phyloP scores from a whole-genome alignment of 2,888 invertebrate species.

The Phortica magna region DNA sequence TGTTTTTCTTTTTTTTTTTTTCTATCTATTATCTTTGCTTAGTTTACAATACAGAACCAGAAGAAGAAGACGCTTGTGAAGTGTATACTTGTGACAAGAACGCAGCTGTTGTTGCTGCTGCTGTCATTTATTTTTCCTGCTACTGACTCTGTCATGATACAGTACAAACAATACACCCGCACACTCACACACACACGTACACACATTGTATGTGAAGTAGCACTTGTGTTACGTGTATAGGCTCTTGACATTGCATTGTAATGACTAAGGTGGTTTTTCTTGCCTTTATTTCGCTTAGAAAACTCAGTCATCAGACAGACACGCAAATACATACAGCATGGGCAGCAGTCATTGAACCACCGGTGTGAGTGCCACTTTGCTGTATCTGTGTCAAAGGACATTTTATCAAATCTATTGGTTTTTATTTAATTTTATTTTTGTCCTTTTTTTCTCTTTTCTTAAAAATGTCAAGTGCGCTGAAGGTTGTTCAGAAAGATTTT shows the following conservation, averaged over 20 bases:
- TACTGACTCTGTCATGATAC: neutral
- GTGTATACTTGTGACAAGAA: constrained; percentile 1
- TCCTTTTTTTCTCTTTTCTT: neutral
- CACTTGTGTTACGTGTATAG: constrained; percentile 20
- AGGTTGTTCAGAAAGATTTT: neutral
- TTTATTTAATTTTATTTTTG: constrained; percentile 6
- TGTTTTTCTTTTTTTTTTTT: neutral
- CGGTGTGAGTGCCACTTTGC: neutral
- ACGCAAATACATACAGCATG: neutral
- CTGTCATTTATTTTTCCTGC: neutral
- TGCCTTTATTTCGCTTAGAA: no score
- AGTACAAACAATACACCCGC: neutral
- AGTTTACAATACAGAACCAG: neutral
- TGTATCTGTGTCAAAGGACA: neutral
- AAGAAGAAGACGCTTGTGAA: neutral
- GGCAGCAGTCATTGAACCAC: neutral
- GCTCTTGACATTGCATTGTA: constrained; percentile 31
- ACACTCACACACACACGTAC: neutral
- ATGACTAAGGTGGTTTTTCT: constrained; percentile 19
- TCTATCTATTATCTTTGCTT: neutral
- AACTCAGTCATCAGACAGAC: no score
- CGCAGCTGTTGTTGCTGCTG: neutral
- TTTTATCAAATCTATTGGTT: neutral
- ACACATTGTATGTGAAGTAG: neutral
- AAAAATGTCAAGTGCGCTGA: constrained; percentile 20